Conservation (phyloP, 2,888 invertebrate species). For the Epiperipatus broadwayi region DNA sequence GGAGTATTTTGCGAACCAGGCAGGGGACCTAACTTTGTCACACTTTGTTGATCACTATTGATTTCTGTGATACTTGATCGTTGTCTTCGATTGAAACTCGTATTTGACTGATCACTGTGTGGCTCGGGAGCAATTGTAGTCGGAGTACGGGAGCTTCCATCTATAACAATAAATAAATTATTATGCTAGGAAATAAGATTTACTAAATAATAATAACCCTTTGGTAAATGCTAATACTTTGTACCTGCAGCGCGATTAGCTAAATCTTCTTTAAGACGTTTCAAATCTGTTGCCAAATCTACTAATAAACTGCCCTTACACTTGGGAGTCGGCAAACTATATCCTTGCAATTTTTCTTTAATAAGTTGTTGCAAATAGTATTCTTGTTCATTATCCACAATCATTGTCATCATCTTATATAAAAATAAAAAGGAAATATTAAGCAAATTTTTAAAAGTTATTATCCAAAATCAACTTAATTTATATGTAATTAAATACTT, state of each 20-base stretch:
- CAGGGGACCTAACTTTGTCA: slow-evolving; percentile 14
- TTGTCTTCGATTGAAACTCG: slow-evolving; percentile 6
- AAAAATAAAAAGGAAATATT: background rate
- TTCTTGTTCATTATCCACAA: slow-evolving; percentile 32
- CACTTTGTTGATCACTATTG: slow-evolving; percentile 16
- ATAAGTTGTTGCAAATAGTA: slow-evolving; percentile 39
- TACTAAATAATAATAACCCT: background rate
- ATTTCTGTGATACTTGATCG: slow-evolving; percentile 17
- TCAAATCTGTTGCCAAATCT: slow-evolving; percentile 66
- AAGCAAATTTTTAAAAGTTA: background rate
- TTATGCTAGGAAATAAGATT: too few relatives aligned
- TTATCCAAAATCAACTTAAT: slow-evolving; percentile 5
- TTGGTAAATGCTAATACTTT: background rate
- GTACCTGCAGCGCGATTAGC: slow-evolving; percentile 16
- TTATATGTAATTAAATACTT: slow-evolving; percentile 15
- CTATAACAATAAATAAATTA: too few relatives aligned
- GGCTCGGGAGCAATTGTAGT: too few relatives aligned
- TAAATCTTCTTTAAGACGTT: slow-evolving; percentile 64
- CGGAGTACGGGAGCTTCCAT: too few relatives aligned
- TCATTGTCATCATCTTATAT: slow-evolving; percentile 8
- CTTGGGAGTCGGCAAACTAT: slow-evolving; percentile 50
- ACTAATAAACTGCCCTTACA: slow-evolving; percentile 65
- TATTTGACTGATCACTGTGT: background rate
- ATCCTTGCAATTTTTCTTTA: slow-evolving; percentile 59
- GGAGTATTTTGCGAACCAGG: slow-evolving; percentile 14